Conservation (phyloP, 2,113 vertebrate genomes). For the Rutilus rutilus region DNA sequence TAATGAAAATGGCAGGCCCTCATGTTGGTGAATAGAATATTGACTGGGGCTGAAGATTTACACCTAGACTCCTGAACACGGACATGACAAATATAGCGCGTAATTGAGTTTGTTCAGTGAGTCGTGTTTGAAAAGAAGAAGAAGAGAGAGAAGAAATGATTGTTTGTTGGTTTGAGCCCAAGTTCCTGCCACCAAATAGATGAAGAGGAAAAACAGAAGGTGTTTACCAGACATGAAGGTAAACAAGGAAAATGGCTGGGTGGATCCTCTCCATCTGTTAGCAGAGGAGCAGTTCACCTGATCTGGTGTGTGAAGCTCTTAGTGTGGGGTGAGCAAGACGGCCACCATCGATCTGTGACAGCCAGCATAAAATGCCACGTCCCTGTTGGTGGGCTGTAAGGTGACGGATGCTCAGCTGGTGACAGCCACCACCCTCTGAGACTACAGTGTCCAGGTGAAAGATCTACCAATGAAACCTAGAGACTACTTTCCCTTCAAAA, state of each 20-base stretch:
- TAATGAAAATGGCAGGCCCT: slow-evolving; percentile 41
- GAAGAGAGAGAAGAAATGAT: neutral
- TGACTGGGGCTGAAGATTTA: slow-evolving; percentile 51
- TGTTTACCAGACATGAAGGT: neutral
- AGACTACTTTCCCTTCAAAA: neutral
- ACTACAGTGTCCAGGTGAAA: neutral
- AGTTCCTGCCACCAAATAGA: neutral
- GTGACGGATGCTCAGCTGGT: slow-evolving; percentile 9
- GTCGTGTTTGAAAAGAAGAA: slow-evolving; percentile 41
- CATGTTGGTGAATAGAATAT: slow-evolving; percentile 31
- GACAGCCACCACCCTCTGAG: neutral
- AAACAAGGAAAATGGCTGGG: slow-evolving; percentile 21
- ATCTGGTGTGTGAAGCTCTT: slow-evolving; percentile 75
- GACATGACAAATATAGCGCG: slow-evolving; percentile 51
- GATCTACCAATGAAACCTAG: neutral
- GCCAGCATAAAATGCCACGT: slow-evolving; percentile 25
- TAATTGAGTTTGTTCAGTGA: slow-evolving; percentile 57
- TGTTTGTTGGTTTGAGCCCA: neutral
- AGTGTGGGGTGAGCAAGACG: slow-evolving; percentile 72
- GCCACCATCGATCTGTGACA: slow-evolving; percentile 60
- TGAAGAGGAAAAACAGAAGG: slow-evolving; percentile 6
- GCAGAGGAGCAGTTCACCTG: slow-evolving; percentile 60
- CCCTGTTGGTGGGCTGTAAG: slow-evolving; percentile 19
- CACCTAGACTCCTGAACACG: slow-evolving; percentile 4
- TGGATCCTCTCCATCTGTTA: slow-evolving; percentile 54